Percentiles rank a stretch among this genome's conserved stretches.
Conservation (phyloP, 1,140 invertebrate species). For the Chrysopa pallens region DNA sequence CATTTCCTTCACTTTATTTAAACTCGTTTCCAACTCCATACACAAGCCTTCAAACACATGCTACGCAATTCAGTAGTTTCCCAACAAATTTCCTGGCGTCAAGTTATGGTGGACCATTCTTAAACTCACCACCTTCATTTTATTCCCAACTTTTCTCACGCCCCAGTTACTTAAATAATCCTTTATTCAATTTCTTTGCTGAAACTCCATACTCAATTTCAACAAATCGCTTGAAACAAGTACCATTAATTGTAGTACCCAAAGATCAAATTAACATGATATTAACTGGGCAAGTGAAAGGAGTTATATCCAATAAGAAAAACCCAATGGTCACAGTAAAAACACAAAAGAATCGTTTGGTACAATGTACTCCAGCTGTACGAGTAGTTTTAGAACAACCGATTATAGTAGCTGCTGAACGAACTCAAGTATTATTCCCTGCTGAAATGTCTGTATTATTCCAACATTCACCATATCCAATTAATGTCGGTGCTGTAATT, state of each 20-base stretch:
- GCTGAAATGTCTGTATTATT: conserved; percentile 15
- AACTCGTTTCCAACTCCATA: too few relatives aligned
- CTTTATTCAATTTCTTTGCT: conserved; percentile 11
- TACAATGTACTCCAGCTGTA: conserved; percentile 16
- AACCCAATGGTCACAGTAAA: conserved; percentile 12
- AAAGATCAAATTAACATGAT: conserved; percentile 13
- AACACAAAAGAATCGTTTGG: conserved; percentile 7
- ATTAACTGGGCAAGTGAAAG: conserved; percentile 10
- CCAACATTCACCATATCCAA: conserved; percentile 11
- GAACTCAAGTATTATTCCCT: conserved; percentile 15
- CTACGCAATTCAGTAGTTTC: too few relatives aligned
- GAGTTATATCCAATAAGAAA: conserved; percentile 6
- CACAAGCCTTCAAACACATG: too few relatives aligned
- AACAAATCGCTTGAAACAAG: conserved; percentile 12
- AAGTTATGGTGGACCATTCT: too few relatives aligned
- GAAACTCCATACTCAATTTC: conserved; percentile 12
- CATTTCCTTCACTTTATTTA: too few relatives aligned
- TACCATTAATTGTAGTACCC: conserved; percentile 13
- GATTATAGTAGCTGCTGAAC: conserved; percentile 11
- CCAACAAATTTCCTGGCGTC: too few relatives aligned
- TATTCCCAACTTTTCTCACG: too few relatives aligned
- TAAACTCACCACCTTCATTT: too few relatives aligned
- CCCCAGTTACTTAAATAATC: too few relatives aligned
- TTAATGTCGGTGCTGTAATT: conserved; percentile 16
- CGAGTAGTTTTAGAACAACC: conserved; percentile 15